A percentile compares a stretch with the other conserved stretches of the same genome.
phyloP scores from a whole-genome alignment of 1,140 invertebrate species.

The Atopsyche davidsoni region DNA sequence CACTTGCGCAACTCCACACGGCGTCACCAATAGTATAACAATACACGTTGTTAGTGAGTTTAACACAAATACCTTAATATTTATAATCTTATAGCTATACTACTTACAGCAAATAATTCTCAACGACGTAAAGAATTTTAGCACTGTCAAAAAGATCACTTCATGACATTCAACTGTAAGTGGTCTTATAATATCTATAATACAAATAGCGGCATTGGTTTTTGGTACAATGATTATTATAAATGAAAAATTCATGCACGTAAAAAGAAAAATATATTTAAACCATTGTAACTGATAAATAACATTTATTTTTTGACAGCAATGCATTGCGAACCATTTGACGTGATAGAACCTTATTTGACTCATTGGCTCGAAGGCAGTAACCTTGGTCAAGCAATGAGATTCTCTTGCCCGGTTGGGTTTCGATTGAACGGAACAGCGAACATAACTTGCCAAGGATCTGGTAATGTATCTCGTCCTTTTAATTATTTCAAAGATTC shows the following conservation, averaged over 20 bases:
- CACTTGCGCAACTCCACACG: constrained; percentile 70
- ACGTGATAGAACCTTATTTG: constrained; percentile 37
- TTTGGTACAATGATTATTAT: no score
- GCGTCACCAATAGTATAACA: constrained; percentile 67
- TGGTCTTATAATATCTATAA: no score
- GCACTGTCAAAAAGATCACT: no score
- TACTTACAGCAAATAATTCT: no score
- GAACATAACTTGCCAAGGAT: constrained; percentile 68
- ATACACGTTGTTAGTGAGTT: constrained; percentile 63
- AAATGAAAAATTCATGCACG: no score
- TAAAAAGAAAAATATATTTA: no score
- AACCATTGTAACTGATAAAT: no score
- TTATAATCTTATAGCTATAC: no score
- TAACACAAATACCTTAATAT: no score
- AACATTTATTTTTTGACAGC: constrained; percentile 42
- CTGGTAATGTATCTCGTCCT: constrained; percentile 46
- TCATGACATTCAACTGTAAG: no score
- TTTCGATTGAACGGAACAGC: constrained; percentile 62
- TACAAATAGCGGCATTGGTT: no score
- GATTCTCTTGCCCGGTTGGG: constrained; percentile 64
- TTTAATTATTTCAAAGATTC: background rate
- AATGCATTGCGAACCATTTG: constrained; percentile 52
- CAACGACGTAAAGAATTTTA: no score
- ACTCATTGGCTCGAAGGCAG: constrained; percentile 55
- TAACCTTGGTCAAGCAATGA: constrained; percentile 54